A percentile compares a stretch with the other conserved stretches of the same genome.
Conservation (phyloP, 1,140 invertebrate genomes). For the Drosophila trapezifrons region DNA sequence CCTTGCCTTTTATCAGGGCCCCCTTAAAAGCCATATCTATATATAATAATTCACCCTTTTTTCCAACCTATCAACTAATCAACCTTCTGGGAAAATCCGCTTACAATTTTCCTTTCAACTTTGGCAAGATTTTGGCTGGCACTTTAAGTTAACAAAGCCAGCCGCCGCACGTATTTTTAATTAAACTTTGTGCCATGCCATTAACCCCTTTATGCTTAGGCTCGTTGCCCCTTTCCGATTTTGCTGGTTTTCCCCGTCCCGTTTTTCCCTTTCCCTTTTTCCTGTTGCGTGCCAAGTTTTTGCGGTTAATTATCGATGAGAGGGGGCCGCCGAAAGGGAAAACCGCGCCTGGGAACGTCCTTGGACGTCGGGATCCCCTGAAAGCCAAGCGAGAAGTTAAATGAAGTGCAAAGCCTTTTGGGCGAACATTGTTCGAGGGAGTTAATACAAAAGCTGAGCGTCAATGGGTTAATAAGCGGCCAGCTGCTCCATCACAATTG, state of each 20-base stretch:
- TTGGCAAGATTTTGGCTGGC: constrained; percentile 44
- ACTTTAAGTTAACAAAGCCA: constrained; percentile 49
- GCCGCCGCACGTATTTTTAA: constrained; percentile 61
- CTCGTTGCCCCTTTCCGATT: constrained; percentile 13
- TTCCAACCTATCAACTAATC: constrained; percentile 32
- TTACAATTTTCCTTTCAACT: constrained; percentile 43
- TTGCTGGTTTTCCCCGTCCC: background rate
- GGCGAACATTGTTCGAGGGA: constrained; percentile 49
- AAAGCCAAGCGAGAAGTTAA: constrained; percentile 63
- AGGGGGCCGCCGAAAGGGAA: constrained; percentile 18
- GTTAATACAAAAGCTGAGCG: constrained; percentile 51
- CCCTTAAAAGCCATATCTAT: constrained; percentile 11
- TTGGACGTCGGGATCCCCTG: constrained; percentile 9
- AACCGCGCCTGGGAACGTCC: constrained; percentile 23
- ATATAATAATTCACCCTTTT: constrained; percentile 7
- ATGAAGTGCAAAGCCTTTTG: constrained; percentile 76
- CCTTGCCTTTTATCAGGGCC: no score
- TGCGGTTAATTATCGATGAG: constrained; percentile 80
- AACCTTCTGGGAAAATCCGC: constrained; percentile 37
- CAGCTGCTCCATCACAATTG: constrained; percentile 45
- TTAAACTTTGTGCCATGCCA: constrained; percentile 72
- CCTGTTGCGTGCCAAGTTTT: constrained; percentile 69
- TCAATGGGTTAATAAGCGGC: constrained; percentile 68
- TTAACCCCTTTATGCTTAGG: constrained; percentile 49
- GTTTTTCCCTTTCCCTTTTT: background rate